Evolutionary conservation across 2,797 vertebrate species (phyloP).

Genomic region (Muscicapa striata): DNA sequence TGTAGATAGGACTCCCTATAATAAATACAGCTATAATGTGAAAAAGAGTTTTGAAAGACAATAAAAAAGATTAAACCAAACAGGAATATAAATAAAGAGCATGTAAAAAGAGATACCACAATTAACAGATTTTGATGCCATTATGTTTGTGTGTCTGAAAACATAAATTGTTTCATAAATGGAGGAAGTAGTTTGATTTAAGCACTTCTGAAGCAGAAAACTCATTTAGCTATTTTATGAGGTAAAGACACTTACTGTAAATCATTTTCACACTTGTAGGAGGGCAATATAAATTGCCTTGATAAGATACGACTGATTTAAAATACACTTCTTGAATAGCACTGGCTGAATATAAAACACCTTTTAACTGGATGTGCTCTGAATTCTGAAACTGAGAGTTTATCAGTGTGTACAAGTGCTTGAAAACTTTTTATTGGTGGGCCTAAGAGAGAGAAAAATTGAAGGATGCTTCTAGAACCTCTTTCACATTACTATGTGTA

Average conservation of each 20-base stretch:
- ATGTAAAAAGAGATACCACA: slow-evolving; percentile 56
- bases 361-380: slow-evolving; percentile 46
- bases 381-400: slow-evolving; percentile 10
- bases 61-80: slow-evolving; percentile 66
- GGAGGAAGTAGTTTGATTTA: slow-evolving; percentile 67
- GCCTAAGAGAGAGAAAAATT: not conserved
- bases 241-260: slow-evolving; percentile 74
- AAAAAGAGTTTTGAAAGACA: slow-evolving; percentile 46
- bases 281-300: slow-evolving; percentile 76
- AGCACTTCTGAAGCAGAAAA: slow-evolving; percentile 75
- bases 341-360: slow-evolving; percentile 68
- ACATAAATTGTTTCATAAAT: slow-evolving; percentile 72
- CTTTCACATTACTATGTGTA: not conserved
- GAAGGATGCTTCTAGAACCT: not conserved
- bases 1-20: slow-evolving; percentile 38
- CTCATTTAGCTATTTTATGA: slow-evolving; percentile 80
- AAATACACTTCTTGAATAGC: slow-evolving; percentile 70
- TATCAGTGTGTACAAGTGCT: not conserved
- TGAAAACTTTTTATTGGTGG: not conserved
- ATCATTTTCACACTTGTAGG: slow-evolving; percentile 72
- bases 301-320: slow-evolving; percentile 76
- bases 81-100: slow-evolving; percentile 62
- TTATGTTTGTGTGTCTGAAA: slow-evolving; percentile 55
- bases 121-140: slow-evolving; percentile 73
- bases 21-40: slow-evolving; percentile 49